phyloP scores from a whole-genome alignment of 2,113 vertebrate genomes.

The Albula glossodonta region DNA sequence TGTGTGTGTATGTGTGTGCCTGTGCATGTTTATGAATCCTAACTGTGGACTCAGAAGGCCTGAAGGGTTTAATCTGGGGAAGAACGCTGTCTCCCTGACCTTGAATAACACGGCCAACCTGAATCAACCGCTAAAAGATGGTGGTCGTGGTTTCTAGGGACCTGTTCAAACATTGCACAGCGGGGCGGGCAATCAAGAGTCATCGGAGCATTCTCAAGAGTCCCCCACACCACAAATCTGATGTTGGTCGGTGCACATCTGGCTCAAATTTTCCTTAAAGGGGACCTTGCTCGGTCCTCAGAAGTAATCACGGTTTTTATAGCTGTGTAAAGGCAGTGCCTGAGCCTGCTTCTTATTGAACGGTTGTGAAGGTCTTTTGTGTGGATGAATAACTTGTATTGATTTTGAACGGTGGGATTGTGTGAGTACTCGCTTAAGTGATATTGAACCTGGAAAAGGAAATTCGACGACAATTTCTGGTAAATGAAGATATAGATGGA shows the following conservation, averaged over 20 bases:
- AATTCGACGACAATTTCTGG: slow-evolving; percentile 55
- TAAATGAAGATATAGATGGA: slow-evolving; percentile 51
- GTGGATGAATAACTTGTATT: slow-evolving; percentile 53
- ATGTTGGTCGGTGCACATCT: not conserved
- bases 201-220: not conserved
- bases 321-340: not conserved
- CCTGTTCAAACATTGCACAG: not conserved
- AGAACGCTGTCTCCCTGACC: not conserved
- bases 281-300: slow-evolving; percentile 9
- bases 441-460: slow-evolving; percentile 52
- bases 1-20: too few species aligned
- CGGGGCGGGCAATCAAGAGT: too few species aligned
- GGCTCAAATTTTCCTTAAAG: slow-evolving; percentile 6
- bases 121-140: not conserved
- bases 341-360: slow-evolving; percentile 44
- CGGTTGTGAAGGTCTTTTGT: slow-evolving; percentile 47
- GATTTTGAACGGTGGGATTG: slow-evolving; percentile 54
- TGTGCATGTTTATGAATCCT: not conserved
- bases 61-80: not conserved
- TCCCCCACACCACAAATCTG: not conserved
- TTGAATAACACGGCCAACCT: not conserved
- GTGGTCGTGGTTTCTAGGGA: not conserved
- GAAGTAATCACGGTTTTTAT: slow-evolving; percentile 14
- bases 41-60: not conserved
- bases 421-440: slow-evolving; percentile 48